Evolutionary conservation across 2,888 invertebrate genomes (phyloP).

Genomic region (Eupithecia inturbata): DNA sequence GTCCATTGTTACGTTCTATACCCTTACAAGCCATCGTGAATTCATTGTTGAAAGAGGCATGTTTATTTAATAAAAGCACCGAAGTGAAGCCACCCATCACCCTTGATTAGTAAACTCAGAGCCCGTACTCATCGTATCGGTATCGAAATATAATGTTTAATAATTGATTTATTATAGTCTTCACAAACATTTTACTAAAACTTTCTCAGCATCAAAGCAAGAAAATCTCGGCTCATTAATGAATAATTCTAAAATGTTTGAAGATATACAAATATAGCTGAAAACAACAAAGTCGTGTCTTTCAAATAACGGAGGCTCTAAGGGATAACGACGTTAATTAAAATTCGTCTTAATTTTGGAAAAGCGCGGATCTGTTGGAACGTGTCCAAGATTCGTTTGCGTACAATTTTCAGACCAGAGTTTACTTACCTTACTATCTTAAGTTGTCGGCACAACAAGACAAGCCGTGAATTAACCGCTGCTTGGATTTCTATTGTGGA

Average conservation of each 20-base stretch:
- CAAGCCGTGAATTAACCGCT: constrained; percentile 22
- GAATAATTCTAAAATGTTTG: background rate
- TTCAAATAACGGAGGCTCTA: constrained; percentile 24
- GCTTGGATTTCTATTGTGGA: constrained; percentile 23
- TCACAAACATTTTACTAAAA: constrained; percentile 6
- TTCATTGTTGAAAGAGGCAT: background rate
- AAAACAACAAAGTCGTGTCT: constrained; percentile 26
- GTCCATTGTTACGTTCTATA: constrained; percentile 5
- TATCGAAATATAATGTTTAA: background rate
- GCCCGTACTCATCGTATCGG: background rate
- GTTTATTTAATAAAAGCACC: background rate
- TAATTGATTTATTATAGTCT: background rate
- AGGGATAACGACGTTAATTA: constrained; percentile 41
- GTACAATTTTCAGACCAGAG: constrained; percentile 29
- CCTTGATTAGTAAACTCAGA: background rate
- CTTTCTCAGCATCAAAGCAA: constrained; percentile 4
- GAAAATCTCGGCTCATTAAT: constrained; percentile 9
- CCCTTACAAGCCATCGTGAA: background rate
- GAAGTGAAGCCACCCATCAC: background rate
- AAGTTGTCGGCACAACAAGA: constrained; percentile 23
- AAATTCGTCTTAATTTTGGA: constrained; percentile 42
- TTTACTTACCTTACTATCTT: constrained; percentile 26
- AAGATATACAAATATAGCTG: constrained; percentile 19
- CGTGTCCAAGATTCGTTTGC: constrained; percentile 32
- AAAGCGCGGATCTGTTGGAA: constrained; percentile 32